Evolutionary conservation across 2,113 vertebrate species (phyloP).

Genomic region (Alligator mississippiensis): DNA sequence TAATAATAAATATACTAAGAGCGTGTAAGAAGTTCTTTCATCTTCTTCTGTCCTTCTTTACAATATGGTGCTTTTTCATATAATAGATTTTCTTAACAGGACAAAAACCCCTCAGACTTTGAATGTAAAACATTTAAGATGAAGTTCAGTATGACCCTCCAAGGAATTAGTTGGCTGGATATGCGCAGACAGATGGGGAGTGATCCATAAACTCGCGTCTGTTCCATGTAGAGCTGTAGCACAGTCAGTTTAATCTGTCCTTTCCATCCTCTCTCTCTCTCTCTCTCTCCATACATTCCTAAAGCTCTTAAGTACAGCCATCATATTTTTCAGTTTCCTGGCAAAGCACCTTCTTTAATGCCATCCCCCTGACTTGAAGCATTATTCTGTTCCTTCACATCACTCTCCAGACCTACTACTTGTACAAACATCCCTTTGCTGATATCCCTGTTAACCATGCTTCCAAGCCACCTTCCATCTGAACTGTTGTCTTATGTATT

Average conservation of each 20-base stretch:
- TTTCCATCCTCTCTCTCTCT: background rate
- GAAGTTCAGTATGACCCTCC: background rate
- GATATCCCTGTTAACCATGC: background rate
- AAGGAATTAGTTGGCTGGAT: background rate
- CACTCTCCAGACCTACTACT: background rate
- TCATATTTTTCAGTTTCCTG: background rate
- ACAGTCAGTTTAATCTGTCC: background rate
- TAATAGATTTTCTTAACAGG: background rate
- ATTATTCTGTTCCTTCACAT: background rate
- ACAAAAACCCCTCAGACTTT: background rate
- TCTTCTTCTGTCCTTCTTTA: background rate
- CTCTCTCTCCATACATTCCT: background rate
- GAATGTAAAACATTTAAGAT: background rate
- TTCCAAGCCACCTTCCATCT: fast-evolving
- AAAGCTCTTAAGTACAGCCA: background rate
- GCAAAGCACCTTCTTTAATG: fast-evolving
- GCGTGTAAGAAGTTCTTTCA: background rate
- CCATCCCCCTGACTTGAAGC: background rate
- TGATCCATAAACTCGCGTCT: background rate
- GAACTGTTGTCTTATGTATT: background rate
- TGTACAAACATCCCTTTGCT: background rate
- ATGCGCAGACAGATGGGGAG: background rate
- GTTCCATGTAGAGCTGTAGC: background rate
- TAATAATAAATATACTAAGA: background rate
- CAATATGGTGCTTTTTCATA: background rate